Evolutionary conservation across 2,113 vertebrate genomes (phyloP), one percentile per base, ranked within the genome.

Genomic region (Numida meleagris): DNA sequence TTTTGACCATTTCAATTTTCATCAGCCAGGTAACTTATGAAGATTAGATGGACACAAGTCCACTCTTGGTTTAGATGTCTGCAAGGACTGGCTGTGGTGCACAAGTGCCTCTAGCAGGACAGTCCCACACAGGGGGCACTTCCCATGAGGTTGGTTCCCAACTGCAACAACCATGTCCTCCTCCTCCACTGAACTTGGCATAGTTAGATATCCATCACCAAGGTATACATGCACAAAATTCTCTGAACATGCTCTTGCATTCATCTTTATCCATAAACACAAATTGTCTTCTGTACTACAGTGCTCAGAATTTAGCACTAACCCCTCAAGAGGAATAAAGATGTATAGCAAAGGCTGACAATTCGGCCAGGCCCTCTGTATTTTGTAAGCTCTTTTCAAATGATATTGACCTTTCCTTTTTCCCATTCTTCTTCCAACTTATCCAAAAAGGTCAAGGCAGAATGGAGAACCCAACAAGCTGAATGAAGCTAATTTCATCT

Each of bases 361-460:
- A 25, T 65, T 63, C 70, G 93, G 76, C 61, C 65, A 83, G 65
- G 29, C 33, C 51, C 31, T 68, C 57, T 67, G 50, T 45, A 4
- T 81, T 59, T 82, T 21, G 6, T 36, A 15, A 93, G 77, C n/a
- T 38, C 23, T 61, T 38, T 78, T 67, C 59, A 66, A 85, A 92
- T 89, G 2, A 21, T 2, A 6, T 15, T 85, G 91, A 83, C 88
- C 81, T 93, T 93, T 82, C 24, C 13, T 10, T 75, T 82, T 82
- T 12, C 40, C 59, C 58, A 90, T 96, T 51, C 81, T 83, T 92
- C 93, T 91, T 89, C 63, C 67, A 59, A 31, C 42, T 75, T 68
- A 45, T 85, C 80, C 66, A 5, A 33, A 86, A 81, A 90, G 72
- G 62, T 87, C 91, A 62, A 2, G 17, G 58, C 67, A 66, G 67